A percentile compares a stretch with the other conserved stretches of the same genome.
Conservation (phyloP, 1,140 invertebrate genomes). For the Zaprionus ghesquierei region DNA sequence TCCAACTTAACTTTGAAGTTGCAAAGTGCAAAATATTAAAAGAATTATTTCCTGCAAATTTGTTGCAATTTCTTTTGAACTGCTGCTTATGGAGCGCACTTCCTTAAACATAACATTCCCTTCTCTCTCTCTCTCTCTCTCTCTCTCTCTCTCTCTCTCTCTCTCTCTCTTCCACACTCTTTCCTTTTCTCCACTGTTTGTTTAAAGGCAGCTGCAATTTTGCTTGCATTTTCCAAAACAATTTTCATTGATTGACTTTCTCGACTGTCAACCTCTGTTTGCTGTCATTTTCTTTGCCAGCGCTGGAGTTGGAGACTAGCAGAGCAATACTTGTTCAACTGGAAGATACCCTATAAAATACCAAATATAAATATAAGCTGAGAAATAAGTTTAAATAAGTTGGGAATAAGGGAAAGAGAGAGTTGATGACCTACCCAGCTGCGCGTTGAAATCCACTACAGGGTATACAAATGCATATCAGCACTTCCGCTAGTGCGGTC, state of each 20-base stretch:
- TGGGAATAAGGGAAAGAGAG: no score
- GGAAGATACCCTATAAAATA: not conserved
- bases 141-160: not conserved
- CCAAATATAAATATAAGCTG: no score
- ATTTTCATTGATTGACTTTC: slow-evolving; percentile 58
- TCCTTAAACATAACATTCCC: not conserved
- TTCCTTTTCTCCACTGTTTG: not conserved
- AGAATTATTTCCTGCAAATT: slow-evolving; percentile 35
- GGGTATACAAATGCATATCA: slow-evolving; percentile 44
- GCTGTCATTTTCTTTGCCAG: slow-evolving; percentile 48
- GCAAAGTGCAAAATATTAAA: slow-evolving; percentile 8
- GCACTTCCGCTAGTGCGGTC: not conserved
- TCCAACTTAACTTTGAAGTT: slow-evolving; percentile 69
- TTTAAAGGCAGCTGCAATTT: slow-evolving; percentile 37
- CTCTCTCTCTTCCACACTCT: not conserved
- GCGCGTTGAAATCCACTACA: not conserved
- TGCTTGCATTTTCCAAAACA: slow-evolving; percentile 26
- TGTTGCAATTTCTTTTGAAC: slow-evolving; percentile 55
- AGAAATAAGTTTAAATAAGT: no score
- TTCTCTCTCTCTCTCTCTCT: not conserved
- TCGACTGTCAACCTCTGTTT: slow-evolving; percentile 42
- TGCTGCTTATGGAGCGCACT: not conserved
- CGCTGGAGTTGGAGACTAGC: slow-evolving; percentile 5
- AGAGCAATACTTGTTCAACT: not conserved
- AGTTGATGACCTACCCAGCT: not conserved